Percentiles rank a stretch among this genome's conserved stretches.
Conservation (phyloP, 2,113 vertebrate genomes). For the Nerophis lumbriciformis region DNA sequence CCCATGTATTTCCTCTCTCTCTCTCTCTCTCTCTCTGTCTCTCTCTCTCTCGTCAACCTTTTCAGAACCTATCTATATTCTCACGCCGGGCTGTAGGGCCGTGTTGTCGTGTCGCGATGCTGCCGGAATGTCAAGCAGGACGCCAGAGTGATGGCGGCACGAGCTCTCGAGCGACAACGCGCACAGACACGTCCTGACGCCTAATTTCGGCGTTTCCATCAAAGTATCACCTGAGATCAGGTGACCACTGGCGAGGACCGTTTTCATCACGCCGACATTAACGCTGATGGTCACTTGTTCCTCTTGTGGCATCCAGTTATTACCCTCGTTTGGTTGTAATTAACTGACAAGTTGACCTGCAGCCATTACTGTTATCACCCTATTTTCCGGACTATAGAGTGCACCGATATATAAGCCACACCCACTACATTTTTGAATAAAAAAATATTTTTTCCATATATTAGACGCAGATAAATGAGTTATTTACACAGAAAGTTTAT, state of each 20-base stretch:
- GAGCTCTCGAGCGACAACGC: constrained; percentile 1
- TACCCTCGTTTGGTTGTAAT: constrained; percentile 52
- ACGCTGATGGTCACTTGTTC: constrained; percentile 40
- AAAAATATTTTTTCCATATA: too few species aligned
- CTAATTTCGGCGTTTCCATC: constrained; percentile 9
- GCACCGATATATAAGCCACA: too few species aligned
- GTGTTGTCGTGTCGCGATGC: constrained; percentile 75
- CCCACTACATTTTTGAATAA: too few species aligned
- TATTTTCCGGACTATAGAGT: too few species aligned
- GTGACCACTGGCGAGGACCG: constrained; percentile 27
- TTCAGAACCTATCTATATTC: constrained; percentile 71
- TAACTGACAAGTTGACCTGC: constrained; percentile 62
- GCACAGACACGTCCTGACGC: neutral
- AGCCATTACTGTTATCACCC: constrained; percentile 47
- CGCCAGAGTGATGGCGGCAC: constrained; percentile 60
- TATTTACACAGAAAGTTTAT: too few species aligned
- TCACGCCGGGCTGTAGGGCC: constrained; percentile 63
- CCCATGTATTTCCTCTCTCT: constrained; percentile 1
- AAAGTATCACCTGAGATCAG: constrained; percentile 25
- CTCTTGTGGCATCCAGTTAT: constrained; percentile 32
- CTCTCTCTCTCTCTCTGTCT: constrained; percentile 6
- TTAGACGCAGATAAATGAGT: too few species aligned
- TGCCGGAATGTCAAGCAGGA: constrained; percentile 76
- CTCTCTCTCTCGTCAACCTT: constrained; percentile 70
- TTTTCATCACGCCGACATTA: constrained; percentile 39